Evolutionary conservation across 2,797 vertebrate genomes (phyloP).

Genomic region (Psittacula echo): DNA sequence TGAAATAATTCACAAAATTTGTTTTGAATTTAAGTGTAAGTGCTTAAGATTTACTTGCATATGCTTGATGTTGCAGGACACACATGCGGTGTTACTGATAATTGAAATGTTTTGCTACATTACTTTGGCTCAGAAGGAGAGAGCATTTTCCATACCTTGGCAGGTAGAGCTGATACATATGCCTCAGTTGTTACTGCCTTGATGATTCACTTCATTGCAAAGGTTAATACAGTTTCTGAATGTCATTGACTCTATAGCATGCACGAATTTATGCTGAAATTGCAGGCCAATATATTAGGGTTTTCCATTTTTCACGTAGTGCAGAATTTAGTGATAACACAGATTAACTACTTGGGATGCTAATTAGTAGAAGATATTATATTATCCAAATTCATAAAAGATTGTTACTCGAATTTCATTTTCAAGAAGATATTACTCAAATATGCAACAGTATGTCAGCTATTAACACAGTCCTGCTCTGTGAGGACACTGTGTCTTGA

Average conservation of each 20-base stretch:
- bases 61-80: neutral
- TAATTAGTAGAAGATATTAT: conserved; percentile 27
- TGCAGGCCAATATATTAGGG: neutral
- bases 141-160: neutral
- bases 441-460: neutral
- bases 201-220: conserved; percentile 13
- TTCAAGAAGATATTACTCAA: conserved; percentile 25
- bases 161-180: neutral
- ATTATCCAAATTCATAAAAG: neutral
- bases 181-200: conserved; percentile 11
- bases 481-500: neutral
- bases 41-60: neutral
- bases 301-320: conserved; percentile 24
- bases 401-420: conserved; percentile 3
- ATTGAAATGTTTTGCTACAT: neutral
- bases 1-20: neutral
- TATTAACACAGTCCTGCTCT: neutral
- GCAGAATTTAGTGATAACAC: neutral
- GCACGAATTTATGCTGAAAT: conserved; percentile 14
- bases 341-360: neutral
- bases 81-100: neutral
- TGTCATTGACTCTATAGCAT: neutral
- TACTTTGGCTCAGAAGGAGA: neutral
- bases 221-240: conserved; percentile 39
- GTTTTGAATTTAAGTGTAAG: neutral